phyloP scores from a whole-genome alignment of 1,140 invertebrate species.

The Drosophila neocordata region DNA sequence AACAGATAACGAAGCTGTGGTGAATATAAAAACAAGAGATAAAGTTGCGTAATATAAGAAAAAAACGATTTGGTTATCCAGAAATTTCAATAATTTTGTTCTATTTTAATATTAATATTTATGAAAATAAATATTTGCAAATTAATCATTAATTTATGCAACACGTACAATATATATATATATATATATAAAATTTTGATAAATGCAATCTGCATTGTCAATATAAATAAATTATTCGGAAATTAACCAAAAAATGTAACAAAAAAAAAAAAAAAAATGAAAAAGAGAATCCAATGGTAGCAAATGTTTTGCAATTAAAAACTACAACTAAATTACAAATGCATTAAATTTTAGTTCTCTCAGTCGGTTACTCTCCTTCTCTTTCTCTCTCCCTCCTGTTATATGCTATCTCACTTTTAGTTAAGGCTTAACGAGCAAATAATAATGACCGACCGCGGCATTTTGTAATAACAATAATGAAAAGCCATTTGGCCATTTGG shows the following conservation, averaged over 20 bases:
- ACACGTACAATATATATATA: neutral
- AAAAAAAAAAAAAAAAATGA: neutral
- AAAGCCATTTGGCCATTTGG: conserved; percentile 77
- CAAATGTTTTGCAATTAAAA: conserved; percentile 70
- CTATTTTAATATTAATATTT: too few species aligned
- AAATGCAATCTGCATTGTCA: neutral
- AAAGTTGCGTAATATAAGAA: too few species aligned
- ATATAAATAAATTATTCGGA: conserved; percentile 75
- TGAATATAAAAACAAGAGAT: too few species aligned
- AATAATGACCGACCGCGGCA: conserved; percentile 76
- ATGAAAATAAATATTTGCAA: too few species aligned
- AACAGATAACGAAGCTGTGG: too few species aligned
- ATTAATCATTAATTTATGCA: neutral
- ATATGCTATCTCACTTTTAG: neutral
- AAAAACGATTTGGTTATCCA: too few species aligned
- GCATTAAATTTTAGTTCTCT: conserved; percentile 58
- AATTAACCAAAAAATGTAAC: conserved; percentile 63
- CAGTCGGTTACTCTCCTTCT: neutral
- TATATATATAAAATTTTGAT: neutral
- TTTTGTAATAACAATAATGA: conserved; percentile 81
- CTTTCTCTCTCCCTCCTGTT: neutral
- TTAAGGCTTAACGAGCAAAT: conserved; percentile 70
- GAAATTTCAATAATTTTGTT: too few species aligned
- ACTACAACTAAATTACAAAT: conserved; percentile 81
- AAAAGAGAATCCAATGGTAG: neutral